phyloP scores from a whole-genome alignment of 2,113 vertebrate genomes.

The Gobius niger region DNA sequence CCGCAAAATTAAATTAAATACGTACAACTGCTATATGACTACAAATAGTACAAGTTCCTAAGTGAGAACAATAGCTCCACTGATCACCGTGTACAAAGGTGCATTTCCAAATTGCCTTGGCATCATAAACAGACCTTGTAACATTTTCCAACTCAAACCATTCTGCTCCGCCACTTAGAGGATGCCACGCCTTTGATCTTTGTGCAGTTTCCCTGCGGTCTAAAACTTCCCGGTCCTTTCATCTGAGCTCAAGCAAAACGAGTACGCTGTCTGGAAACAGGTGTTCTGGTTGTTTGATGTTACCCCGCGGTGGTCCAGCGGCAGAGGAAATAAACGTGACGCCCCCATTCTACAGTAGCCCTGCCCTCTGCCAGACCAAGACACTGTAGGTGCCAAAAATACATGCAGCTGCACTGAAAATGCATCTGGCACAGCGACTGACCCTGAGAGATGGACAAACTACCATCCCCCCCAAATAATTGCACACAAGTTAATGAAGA shows the following conservation, averaged over 20 bases:
- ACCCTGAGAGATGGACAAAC: constrained; percentile 30
- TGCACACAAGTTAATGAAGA: constrained; percentile 57
- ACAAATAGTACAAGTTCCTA: no score
- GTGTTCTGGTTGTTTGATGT: constrained; percentile 67
- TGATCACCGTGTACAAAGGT: constrained; percentile 1
- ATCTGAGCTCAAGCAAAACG: constrained; percentile 46
- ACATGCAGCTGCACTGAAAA: constrained; percentile 63
- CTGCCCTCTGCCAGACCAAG: constrained; percentile 28
- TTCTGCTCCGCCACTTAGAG: constrained; percentile 50
- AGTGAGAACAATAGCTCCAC: background rate
- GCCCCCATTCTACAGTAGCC: constrained; percentile 48
- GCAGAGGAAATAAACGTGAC: constrained; percentile 54
- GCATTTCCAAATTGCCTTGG: constrained; percentile 3
- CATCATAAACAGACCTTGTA: constrained; percentile 26
- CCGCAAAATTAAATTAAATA: no score
- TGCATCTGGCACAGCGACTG: constrained; percentile 66
- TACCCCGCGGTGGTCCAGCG: constrained; percentile 37
- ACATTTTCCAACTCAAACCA: constrained; percentile 37
- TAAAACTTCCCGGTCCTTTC: constrained; percentile 61
- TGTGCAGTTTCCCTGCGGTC: constrained; percentile 26
- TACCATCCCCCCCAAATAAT: constrained; percentile 37
- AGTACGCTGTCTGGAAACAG: constrained; percentile 50
- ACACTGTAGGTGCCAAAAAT: constrained; percentile 55
- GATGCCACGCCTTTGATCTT: constrained; percentile 51
- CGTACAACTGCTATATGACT: no score